These are phyloP conservation scores for Troglohyphantes excavatus DNA, from an alignment of 2,888 invertebrate species.

Conservation along the genomic window DNA sequence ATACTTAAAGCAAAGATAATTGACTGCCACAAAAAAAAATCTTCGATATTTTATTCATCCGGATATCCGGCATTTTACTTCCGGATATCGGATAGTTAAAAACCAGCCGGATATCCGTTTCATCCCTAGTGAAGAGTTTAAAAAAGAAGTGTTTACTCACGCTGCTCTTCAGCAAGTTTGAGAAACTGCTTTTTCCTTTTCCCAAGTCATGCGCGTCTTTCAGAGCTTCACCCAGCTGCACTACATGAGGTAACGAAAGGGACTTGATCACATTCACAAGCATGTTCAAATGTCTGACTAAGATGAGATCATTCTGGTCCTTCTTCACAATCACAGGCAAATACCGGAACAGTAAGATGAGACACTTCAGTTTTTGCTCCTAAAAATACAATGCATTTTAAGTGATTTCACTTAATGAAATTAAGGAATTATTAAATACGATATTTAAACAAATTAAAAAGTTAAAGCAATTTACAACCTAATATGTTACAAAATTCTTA, in stretches of 20 bases:
- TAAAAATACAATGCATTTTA: conserved; percentile 17
- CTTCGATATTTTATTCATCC: no score
- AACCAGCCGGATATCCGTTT: no score
- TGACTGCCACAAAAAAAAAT: no score
- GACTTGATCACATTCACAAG: conserved; percentile 33
- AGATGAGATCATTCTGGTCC: conserved; percentile 69
- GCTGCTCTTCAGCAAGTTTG: conserved; percentile 58
- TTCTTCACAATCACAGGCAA: conserved; percentile 58
- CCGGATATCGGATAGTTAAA: no score
- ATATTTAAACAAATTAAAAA: no score
- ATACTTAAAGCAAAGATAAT: no score
- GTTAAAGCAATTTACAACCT: no score
- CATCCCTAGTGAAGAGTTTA: no score
- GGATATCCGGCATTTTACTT: no score
- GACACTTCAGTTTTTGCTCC: conserved; percentile 69
- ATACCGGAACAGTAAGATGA: conserved; percentile 47
- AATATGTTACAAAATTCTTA: no score
- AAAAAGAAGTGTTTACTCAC: no score
- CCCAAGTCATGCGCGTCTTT: background rate
- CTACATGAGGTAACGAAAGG: conserved; percentile 26
- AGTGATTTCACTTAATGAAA: background rate
- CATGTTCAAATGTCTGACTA: conserved; percentile 45
- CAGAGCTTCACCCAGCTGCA: conserved; percentile 62
- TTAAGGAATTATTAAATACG: no score
- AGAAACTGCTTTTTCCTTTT: conserved; percentile 47